These are phyloP conservation scores for Seladonia tumulorum DNA, from an alignment of 2,888 invertebrate species.

Conservation along the genomic window DNA sequence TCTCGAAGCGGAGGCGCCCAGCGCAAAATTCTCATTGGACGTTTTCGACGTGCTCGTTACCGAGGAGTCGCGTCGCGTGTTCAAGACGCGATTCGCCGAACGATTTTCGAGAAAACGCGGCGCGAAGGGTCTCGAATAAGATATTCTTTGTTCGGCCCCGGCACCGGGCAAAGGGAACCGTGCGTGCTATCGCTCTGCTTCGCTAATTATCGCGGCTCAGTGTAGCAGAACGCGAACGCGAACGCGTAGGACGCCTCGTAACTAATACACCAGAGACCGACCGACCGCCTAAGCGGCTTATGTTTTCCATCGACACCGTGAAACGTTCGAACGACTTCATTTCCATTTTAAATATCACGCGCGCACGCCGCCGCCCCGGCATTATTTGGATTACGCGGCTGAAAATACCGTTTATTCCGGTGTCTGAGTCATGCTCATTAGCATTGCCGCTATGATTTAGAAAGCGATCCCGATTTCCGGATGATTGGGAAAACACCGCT, in stretches of 20 bases:
- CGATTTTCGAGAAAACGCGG: not conserved
- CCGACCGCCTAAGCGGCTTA: slow-evolving; percentile 43
- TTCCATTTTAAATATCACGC: slow-evolving; percentile 56
- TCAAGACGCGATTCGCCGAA: not conserved
- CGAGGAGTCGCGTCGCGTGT: not conserved
- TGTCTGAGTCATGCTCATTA: slow-evolving; percentile 35
- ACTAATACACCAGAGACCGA: slow-evolving; percentile 23
- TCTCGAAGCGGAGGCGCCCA: not conserved
- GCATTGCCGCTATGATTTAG: slow-evolving; percentile 20
- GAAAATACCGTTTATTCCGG: slow-evolving; percentile 35
- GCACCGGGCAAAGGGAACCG: not conserved
- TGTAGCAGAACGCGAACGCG: slow-evolving; percentile 35
- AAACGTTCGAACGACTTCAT: slow-evolving; percentile 42
- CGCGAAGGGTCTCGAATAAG: slow-evolving; percentile 14
- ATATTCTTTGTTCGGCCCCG: slow-evolving; percentile 41
- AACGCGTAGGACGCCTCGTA: slow-evolving; percentile 43
- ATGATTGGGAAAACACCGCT: not conserved
- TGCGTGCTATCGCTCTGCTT: slow-evolving; percentile 14
- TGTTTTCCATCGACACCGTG: slow-evolving; percentile 36
- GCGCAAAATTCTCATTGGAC: not conserved
- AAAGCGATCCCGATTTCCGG: slow-evolving; percentile 15
- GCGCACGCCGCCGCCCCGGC: slow-evolving; percentile 13
- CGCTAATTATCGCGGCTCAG: slow-evolving; percentile 45
- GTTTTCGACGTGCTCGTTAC: not conserved
- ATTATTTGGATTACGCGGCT: slow-evolving; percentile 38